Conservation (phyloP, 1,140 invertebrate genomes). For the Notospermus geniculatus region DNA sequence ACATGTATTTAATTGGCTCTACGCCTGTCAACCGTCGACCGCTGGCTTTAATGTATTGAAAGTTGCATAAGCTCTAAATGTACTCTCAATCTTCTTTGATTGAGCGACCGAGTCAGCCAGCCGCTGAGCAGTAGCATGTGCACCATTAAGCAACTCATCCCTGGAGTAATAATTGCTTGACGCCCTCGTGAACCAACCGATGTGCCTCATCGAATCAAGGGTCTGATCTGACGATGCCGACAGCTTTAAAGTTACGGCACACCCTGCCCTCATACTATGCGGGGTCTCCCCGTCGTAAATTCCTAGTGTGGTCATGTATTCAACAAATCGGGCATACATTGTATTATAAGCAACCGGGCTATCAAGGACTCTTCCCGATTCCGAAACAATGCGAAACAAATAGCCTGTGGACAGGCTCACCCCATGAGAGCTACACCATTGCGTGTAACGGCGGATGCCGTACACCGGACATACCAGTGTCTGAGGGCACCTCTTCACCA, state of each 20-base stretch:
- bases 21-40: too few species aligned
- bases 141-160: too few species aligned
- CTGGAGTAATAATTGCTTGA: too few species aligned
- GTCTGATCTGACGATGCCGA: neutral
- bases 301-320: neutral
- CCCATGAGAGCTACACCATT: neutral
- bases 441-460: neutral
- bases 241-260: conserved; percentile 1
- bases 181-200: conserved; percentile 4
- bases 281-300: conserved; percentile 8
- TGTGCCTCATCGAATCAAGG: neutral
- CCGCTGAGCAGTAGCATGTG: too few species aligned
- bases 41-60: too few species aligned
- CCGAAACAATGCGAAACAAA: neutral
- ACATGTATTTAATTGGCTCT: too few species aligned
- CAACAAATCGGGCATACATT: neutral
- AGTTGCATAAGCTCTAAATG: too few species aligned
- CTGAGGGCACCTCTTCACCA: neutral
- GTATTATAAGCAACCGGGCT: neutral
- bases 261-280: conserved; percentile 1
- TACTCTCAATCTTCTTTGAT: too few species aligned
- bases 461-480: neutral
- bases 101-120: too few species aligned
- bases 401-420: conserved; percentile 1
- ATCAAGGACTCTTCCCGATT: neutral